Conservation (phyloP, 1,140 invertebrate genomes). For the Hycleus phaleratus region DNA sequence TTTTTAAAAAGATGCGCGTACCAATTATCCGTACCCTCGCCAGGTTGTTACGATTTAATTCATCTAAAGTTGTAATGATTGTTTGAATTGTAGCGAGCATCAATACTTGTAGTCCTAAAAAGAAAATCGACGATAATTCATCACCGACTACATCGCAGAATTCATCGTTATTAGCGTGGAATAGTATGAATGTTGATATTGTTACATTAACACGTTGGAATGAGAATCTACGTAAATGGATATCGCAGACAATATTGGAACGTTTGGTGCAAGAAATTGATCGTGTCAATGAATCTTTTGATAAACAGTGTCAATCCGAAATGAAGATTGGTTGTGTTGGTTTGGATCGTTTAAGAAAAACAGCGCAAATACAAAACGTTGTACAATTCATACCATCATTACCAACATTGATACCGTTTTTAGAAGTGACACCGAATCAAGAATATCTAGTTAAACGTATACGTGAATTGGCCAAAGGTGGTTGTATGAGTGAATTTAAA, state of each 20-base stretch:
- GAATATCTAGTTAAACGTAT: constrained; percentile 75
- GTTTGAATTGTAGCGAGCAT: constrained; percentile 17
- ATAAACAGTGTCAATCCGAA: constrained; percentile 60
- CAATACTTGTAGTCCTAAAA: constrained; percentile 39
- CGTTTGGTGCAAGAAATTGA: constrained; percentile 63
- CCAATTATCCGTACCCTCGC: constrained; percentile 47
- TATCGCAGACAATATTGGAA: constrained; percentile 66
- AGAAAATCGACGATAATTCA: constrained; percentile 43
- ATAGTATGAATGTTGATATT: constrained; percentile 52
- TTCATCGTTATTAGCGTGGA: constrained; percentile 50
- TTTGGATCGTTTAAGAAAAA: constrained; percentile 60
- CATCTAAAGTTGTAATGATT: background rate
- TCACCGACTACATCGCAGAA: constrained; percentile 41
- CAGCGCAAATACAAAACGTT: constrained; percentile 49
- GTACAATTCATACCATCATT: constrained; percentile 59
- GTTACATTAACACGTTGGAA: constrained; percentile 57
- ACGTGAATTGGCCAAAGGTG: constrained; percentile 64
- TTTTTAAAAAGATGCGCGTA: constrained; percentile 47
- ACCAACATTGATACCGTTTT: constrained; percentile 62
- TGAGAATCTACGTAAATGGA: constrained; percentile 65
- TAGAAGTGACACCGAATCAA: constrained; percentile 72
- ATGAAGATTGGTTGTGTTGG: constrained; percentile 61
- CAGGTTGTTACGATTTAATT: constrained; percentile 36
- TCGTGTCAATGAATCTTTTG: constrained; percentile 55
- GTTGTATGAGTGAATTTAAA: constrained; percentile 72